Base-by-base conservation (phyloP, 2,797 vertebrate genomes). In the Potorous gilbertii region DNA sequence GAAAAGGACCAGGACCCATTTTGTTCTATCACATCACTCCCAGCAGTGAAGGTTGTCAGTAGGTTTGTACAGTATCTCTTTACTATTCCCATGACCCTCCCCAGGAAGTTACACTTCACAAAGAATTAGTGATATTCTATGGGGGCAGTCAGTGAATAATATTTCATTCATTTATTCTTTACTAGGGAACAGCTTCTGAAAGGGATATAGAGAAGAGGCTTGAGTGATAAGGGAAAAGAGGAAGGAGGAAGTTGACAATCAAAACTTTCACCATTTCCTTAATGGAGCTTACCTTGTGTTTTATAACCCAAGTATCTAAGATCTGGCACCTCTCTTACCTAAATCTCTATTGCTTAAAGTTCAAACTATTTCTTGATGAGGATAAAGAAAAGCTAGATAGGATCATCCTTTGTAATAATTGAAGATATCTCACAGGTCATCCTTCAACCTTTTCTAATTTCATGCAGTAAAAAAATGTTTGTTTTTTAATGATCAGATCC, bases 341-440 rank as follows among this genome's bases (percentile, higher is more conserved):
- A 87, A 92, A 91, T 87, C 93, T 57, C 90, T 91, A 12, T 91
- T 90, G 52, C 66, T 97, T 97, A 97, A 95, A 95, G 66, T 93
- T 96, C 95, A 97, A 97, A 90, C 46, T 59, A 46, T 11, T 92
- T 94, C 81, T 90, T n/a, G 74, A 54, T 87, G 29, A 90, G 50
- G 40, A 59, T 0, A 66, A 40, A 14, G 74, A 50, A 81, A 81
- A 27, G 3, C 21, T 9, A 81, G 21, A 46, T 46, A 81, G 27
- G 18, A 56, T 95, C 93, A 31, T 96, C 90, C 81, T 91, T 81
- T 56, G 55, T 56, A 74, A 31, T 28, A n/a, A 93, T 94, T 93
- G 94, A 92, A 93, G 96, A 91, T 81, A 96, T 55, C 54, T 92
- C 31, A 62, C 94, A 62, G 57, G 14, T 81, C 28, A 94, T 56